Conservation (phyloP, 92 coral and sea anemone species). For the Muricea muricata region DNA sequence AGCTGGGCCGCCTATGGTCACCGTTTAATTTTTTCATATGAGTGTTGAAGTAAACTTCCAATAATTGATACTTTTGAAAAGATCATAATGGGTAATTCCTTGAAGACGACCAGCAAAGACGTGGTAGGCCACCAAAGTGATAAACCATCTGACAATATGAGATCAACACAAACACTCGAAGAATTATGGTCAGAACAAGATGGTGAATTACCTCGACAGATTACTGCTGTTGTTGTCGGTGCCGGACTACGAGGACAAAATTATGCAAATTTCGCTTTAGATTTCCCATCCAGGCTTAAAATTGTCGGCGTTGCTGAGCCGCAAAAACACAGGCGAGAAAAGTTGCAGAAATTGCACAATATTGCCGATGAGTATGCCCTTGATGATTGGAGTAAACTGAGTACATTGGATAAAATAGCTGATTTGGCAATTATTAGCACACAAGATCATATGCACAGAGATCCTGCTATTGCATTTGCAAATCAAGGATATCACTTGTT, state of each 20-base stretch:
- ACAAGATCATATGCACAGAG: constrained; percentile 20
- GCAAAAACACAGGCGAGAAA: neutral
- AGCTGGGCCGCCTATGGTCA: too few species aligned
- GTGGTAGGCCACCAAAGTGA: neutral
- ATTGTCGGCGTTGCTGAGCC: constrained; percentile 25
- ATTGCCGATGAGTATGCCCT: neutral
- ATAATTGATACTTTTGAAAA: too few species aligned
- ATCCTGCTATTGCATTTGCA: constrained; percentile 22
- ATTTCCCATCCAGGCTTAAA: constrained; percentile 6
- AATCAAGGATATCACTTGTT: constrained; percentile 23
- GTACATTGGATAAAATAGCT: constrained; percentile 3
- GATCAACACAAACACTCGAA: neutral
- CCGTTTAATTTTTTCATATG: too few species aligned
- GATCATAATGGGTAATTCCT: too few species aligned
- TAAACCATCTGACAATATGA: neutral
- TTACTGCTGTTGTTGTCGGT: constrained; percentile 8
- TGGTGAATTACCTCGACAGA: constrained; percentile 1
- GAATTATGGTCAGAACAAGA: neutral
- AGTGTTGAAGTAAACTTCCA: too few species aligned
- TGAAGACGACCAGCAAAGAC: too few species aligned
- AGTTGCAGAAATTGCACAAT: neutral
- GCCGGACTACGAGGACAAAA: neutral
- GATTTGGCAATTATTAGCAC: constrained; percentile 17
- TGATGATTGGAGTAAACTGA: constrained; percentile 11
- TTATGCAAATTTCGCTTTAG: constrained; percentile 5